phyloP scores from a whole-genome alignment of 2,797 vertebrate genomes.

The Lacerta agilis region DNA sequence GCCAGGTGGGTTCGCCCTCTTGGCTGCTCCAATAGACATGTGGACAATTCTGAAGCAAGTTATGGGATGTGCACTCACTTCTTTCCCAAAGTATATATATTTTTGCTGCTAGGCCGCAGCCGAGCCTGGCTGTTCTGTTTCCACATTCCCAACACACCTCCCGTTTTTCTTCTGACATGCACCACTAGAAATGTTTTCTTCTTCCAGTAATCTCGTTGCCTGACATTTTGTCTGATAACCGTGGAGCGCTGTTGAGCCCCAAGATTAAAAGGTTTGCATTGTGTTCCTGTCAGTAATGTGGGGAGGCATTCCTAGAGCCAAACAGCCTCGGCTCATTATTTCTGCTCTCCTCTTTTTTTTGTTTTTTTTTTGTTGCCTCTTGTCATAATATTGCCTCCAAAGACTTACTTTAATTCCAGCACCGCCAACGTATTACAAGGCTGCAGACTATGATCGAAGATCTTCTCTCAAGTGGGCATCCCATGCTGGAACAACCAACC shows the following conservation, averaged over 20 bases:
- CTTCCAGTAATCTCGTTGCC: not conserved
- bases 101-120: not conserved
- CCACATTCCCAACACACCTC: not conserved
- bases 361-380: not conserved
- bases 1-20: not conserved
- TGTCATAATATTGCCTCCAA: slow-evolving; percentile 18
- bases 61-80: not conserved
- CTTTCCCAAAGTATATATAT: not conserved
- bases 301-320: slow-evolving; percentile 20
- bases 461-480: not conserved
- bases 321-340: slow-evolving; percentile 19
- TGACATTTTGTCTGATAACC: slow-evolving; percentile 30
- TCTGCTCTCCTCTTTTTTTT: not conserved
- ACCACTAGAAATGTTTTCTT: not conserved
- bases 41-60: not conserved
- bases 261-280: slow-evolving; percentile 26
- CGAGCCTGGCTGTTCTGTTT: not conserved
- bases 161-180: not conserved
- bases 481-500: slow-evolving; percentile 10
- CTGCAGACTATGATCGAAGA: not conserved
- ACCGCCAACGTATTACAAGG: slow-evolving; percentile 21
- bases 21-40: not conserved
- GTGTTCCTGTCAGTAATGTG: slow-evolving; percentile 1
- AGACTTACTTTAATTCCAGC: slow-evolving; percentile 26
- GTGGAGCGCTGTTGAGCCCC: not conserved